phyloP scores from a whole-genome alignment of 2,888 invertebrate genomes.

The Ormyrus nitidulus region DNA sequence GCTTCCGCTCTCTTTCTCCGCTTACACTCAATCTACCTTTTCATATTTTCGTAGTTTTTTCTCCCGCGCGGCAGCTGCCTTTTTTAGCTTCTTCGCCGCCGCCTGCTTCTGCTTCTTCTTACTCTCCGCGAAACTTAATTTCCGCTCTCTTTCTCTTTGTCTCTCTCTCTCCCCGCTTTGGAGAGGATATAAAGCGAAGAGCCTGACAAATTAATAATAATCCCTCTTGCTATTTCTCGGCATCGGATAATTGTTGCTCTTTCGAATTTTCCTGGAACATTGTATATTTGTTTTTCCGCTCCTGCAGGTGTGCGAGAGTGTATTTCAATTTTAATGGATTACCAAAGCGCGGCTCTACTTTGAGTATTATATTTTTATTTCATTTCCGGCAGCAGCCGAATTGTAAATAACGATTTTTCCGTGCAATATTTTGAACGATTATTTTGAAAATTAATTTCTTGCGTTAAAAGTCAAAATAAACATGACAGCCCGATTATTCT shows the following conservation, averaged over 20 bases:
- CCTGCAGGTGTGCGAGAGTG: too few relatives aligned
- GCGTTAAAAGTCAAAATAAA: too few relatives aligned
- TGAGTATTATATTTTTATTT: too few relatives aligned
- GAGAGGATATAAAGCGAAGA: slow-evolving; percentile 15
- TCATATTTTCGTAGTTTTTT: slow-evolving; percentile 14
- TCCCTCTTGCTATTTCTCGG: neutral
- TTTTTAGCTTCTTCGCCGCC: neutral
- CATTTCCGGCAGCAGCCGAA: too few relatives aligned
- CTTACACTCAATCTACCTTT: slow-evolving; percentile 35
- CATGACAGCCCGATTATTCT: too few relatives aligned
- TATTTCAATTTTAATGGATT: too few relatives aligned
- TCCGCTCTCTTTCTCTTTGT: slow-evolving; percentile 9
- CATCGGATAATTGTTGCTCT: slow-evolving; percentile 28
- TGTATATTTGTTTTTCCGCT: too few relatives aligned
- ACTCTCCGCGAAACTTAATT: slow-evolving; percentile 43
- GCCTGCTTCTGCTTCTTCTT: slow-evolving; percentile 11
- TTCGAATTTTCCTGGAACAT: too few relatives aligned
- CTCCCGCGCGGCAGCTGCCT: neutral
- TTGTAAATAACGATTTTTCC: too few relatives aligned
- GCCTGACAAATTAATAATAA: slow-evolving; percentile 53
- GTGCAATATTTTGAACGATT: too few relatives aligned
- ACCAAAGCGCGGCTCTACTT: too few relatives aligned
- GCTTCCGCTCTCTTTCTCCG: neutral
- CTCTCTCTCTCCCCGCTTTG: neutral
- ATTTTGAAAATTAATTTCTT: too few relatives aligned